phyloP scores from a whole-genome alignment of 2,113 vertebrate genomes.

The Urocynchramus pylzowi region DNA sequence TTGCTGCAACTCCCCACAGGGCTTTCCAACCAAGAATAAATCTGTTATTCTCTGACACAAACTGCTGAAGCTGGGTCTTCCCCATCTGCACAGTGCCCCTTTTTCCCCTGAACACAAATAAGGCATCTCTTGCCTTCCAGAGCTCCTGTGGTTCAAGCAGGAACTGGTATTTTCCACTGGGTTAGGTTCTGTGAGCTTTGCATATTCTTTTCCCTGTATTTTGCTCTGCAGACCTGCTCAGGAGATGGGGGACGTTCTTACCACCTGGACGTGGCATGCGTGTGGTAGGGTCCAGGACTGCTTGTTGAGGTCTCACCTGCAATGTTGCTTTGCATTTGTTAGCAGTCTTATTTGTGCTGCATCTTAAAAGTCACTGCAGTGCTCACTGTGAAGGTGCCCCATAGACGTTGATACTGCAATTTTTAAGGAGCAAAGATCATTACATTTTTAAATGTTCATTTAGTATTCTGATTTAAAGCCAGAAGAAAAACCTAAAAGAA shows the following conservation, averaged over 20 bases:
- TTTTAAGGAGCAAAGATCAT: slow-evolving; percentile 59
- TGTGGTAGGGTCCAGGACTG: neutral
- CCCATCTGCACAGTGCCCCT: slow-evolving; percentile 64
- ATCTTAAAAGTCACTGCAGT: slow-evolving; percentile 63
- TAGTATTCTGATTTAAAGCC: slow-evolving; percentile 57
- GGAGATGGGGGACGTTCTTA: neutral
- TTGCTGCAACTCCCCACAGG: slow-evolving; percentile 60
- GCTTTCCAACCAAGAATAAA: slow-evolving; percentile 64
- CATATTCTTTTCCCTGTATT: slow-evolving; percentile 25
- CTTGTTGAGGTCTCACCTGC: slow-evolving; percentile 28
- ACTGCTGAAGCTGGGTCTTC: slow-evolving; percentile 67
- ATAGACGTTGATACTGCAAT: slow-evolving; percentile 58
- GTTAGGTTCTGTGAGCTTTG: slow-evolving; percentile 9
- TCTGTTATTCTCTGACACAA: slow-evolving; percentile 65
- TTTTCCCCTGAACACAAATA: slow-evolving; percentile 60
- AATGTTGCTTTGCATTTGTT: slow-evolving; percentile 7
- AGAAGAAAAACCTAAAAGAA: slow-evolving; percentile 9
- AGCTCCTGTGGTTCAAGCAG: slow-evolving; percentile 24
- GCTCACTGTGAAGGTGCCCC: slow-evolving; percentile 50
- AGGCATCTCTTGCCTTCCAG: slow-evolving; percentile 15
- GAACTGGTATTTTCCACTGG: slow-evolving; percentile 59
- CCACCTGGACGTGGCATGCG: neutral
- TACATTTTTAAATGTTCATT: slow-evolving; percentile 53
- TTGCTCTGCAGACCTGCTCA: slow-evolving; percentile 17
- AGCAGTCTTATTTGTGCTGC: slow-evolving; percentile 44